These are phyloP conservation scores for Bilobella aurantiaca DNA, from an alignment of 1,140 invertebrate genomes.

Conservation along the genomic window DNA sequence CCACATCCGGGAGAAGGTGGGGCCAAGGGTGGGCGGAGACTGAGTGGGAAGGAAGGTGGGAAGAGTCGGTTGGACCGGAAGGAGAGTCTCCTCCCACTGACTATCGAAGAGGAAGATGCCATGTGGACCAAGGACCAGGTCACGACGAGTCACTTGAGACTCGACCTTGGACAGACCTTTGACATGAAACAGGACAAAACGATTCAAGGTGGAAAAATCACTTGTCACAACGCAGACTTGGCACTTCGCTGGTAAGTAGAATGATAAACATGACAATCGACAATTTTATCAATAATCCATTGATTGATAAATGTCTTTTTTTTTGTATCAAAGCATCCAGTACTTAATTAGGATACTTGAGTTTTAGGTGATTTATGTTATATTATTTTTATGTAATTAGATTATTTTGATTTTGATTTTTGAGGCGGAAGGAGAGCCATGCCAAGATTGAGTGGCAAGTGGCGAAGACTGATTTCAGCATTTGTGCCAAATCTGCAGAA, in stretches of 20 bases:
- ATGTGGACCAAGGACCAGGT: constrained; percentile 14
- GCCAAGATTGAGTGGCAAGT: constrained; percentile 36
- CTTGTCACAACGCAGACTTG: constrained; percentile 38
- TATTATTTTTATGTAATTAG: no score
- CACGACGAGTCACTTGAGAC: constrained; percentile 38
- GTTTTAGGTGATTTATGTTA: no score
- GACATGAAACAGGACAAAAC: constrained; percentile 70
- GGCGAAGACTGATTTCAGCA: constrained; percentile 51
- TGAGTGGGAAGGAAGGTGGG: neutral
- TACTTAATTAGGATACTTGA: no score
- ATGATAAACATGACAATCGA: neutral
- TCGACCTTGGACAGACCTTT: constrained; percentile 57
- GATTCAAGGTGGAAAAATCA: constrained; percentile 38
- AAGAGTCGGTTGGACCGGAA: constrained; percentile 6
- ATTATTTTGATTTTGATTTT: constrained; percentile 24
- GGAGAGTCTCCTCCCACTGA: constrained; percentile 16
- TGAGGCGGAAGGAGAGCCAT: constrained; percentile 40
- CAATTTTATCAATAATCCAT: no score
- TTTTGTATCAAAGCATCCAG: no score
- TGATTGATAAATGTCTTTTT: no score
- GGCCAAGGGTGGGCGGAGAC: neutral
- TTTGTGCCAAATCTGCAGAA: constrained; percentile 47
- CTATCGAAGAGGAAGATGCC: constrained; percentile 33
- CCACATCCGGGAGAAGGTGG: neutral
- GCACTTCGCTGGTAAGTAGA: constrained; percentile 20